Percentiles rank a stretch among this genome's conserved stretches.
phyloP scores from a whole-genome alignment of 2,113 vertebrate species.

The Poeciliopsis turrubarensis region DNA sequence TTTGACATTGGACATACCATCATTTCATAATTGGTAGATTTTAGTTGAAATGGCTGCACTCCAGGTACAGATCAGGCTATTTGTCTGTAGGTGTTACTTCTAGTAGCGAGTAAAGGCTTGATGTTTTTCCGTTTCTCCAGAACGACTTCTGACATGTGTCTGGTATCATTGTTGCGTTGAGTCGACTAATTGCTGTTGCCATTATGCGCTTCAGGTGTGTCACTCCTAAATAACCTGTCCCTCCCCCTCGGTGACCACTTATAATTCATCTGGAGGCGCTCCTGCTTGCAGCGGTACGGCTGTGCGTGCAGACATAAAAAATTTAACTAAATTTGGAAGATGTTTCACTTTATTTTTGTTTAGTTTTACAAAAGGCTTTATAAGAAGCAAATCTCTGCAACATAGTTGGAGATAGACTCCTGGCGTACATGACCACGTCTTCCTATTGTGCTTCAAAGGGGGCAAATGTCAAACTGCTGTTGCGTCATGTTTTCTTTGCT shows the following conservation, averaged over 20 bases:
- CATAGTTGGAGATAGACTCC: background rate
- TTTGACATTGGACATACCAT: too few species aligned
- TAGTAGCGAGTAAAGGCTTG: background rate
- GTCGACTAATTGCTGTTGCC: background rate
- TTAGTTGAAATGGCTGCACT: background rate
- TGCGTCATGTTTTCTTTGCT: conserved; percentile 65
- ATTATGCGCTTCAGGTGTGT: background rate
- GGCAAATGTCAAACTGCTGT: conserved; percentile 61
- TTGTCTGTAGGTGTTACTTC: background rate
- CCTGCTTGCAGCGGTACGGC: background rate
- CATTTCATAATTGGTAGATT: too few species aligned
- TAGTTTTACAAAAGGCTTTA: background rate
- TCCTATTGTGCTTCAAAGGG: conserved; percentile 66
- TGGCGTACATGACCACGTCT: conserved; percentile 45
- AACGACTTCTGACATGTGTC: background rate
- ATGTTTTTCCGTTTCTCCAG: background rate
- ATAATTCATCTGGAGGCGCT: background rate
- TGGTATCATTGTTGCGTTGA: background rate
- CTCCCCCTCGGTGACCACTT: background rate
- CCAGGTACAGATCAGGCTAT: background rate
- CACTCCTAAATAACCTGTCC: background rate
- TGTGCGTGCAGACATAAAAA: background rate
- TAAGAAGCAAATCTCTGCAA: background rate
- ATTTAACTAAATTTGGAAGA: background rate
- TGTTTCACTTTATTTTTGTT: background rate